Conservation (phyloP, 2,888 invertebrate genomes). For the Idaea aversata region DNA sequence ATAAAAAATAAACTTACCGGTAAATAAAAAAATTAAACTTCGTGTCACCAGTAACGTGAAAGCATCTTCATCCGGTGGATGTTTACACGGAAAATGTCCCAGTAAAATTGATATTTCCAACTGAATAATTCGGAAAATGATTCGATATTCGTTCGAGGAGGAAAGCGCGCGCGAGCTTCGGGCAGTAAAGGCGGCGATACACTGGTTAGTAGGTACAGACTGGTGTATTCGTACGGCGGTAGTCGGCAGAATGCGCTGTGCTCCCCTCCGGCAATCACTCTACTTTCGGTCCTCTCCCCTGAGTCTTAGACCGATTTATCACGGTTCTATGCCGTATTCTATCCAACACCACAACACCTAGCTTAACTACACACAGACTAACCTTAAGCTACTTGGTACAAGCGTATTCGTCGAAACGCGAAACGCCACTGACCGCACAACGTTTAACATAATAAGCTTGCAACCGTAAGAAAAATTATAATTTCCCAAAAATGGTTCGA, state of each 20-base stretch:
- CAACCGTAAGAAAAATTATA: slow-evolving; percentile 36
- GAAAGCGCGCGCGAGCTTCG: slow-evolving; percentile 55
- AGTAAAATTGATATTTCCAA: slow-evolving; percentile 26
- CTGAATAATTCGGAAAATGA: slow-evolving; percentile 34
- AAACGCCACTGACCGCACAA: slow-evolving; percentile 52
- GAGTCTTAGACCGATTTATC: slow-evolving; percentile 69
- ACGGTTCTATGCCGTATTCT: slow-evolving; percentile 45
- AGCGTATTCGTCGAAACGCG: slow-evolving; percentile 37
- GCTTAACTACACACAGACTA: slow-evolving; percentile 15
- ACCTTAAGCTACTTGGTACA: slow-evolving; percentile 8
- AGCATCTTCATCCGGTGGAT: slow-evolving; percentile 43
- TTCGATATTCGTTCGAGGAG: slow-evolving; percentile 30
- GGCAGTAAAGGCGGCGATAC: slow-evolving; percentile 61
- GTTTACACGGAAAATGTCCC: slow-evolving; percentile 31
- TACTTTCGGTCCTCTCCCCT: slow-evolving; percentile 72
- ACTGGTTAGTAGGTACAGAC: slow-evolving; percentile 43
- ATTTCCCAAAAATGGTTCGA: slow-evolving; percentile 39
- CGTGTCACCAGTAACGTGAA: slow-evolving; percentile 35
- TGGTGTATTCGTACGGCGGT: not conserved
- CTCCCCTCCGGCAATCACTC: slow-evolving; percentile 70
- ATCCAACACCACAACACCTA: not conserved
- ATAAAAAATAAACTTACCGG: slow-evolving; percentile 45
- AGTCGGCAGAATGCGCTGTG: slow-evolving; percentile 48
- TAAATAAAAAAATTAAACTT: slow-evolving; percentile 36
- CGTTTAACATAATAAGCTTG: slow-evolving; percentile 44